Evolutionary conservation across 2,797 vertebrate species (phyloP).

Genomic region (Parauchenoglanis ngamensis): DNA sequence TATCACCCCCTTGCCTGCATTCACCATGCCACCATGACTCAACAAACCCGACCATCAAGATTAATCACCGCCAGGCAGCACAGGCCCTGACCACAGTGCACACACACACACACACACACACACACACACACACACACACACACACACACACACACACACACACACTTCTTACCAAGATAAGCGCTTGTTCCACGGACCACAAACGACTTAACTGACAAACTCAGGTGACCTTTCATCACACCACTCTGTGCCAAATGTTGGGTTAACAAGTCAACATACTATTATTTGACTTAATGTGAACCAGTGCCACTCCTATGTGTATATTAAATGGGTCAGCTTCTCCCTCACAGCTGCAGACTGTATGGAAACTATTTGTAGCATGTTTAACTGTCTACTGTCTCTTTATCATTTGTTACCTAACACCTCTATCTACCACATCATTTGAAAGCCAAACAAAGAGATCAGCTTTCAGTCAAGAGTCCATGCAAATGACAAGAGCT

Average conservation of each 20-base stretch:
- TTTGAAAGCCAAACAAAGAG: conserved; percentile 23
- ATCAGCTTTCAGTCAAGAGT: background rate
- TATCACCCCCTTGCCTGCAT: conserved; percentile 3
- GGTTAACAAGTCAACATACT: background rate
- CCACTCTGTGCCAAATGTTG: conserved; percentile 40
- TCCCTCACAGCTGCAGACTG: conserved; percentile 1
- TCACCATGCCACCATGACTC: conserved; percentile 54
- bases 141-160: conserved; percentile 64
- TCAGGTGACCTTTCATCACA: conserved; percentile 36
- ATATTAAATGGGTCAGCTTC: conserved; percentile 14
- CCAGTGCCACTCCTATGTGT: background rate
- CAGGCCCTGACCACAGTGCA: conserved; percentile 66
- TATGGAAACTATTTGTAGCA: conserved; percentile 21
- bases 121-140: conserved; percentile 66
- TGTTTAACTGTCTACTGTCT: conserved; percentile 16
- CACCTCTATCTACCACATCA: conserved; percentile 18
- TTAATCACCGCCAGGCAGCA: conserved; percentile 68
- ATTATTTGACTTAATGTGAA: conserved; percentile 1
- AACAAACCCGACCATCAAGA: conserved; percentile 65
- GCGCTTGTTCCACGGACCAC: conserved; percentile 66
- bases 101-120: conserved; percentile 58
- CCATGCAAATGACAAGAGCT: background rate
- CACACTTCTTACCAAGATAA: conserved; percentile 74
- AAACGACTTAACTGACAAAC: conserved; percentile 64
- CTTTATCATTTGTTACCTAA: conserved; percentile 24